Conservation (phyloP, 2,797 vertebrate genomes). For the Pangasius larnaudii region DNA sequence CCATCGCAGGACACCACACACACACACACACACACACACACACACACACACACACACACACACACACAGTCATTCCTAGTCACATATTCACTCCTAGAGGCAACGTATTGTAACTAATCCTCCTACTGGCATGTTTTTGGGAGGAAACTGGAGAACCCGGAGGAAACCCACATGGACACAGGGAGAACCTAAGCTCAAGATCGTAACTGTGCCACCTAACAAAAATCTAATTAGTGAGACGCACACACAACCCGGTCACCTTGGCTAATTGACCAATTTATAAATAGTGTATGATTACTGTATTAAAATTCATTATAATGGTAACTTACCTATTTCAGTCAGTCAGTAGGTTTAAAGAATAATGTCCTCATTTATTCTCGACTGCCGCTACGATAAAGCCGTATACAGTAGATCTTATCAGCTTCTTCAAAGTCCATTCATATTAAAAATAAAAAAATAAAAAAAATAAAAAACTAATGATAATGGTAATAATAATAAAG, state of each 20-base stretch:
- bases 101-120: too few species aligned
- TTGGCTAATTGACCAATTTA: neutral
- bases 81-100: too few species aligned
- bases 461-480: too few species aligned
- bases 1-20: neutral
- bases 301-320: neutral
- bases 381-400: neutral
- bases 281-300: neutral
- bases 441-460: neutral
- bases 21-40: neutral
- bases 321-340: neutral
- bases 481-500: neutral
- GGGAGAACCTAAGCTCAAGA: neutral
- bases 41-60: constrained; percentile 5
- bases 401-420: too few species aligned
- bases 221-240: too few species aligned
- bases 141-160: too few species aligned
- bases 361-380: neutral
- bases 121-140: neutral
- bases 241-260: neutral
- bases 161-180: too few species aligned
- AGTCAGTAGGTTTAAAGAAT: neutral
- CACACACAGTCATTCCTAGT: too few species aligned
- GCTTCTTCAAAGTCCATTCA: constrained; percentile 1
- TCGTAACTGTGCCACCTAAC: neutral